phyloP scores from a whole-genome alignment of 2,888 invertebrate genomes.

The Gortyna flavago region DNA sequence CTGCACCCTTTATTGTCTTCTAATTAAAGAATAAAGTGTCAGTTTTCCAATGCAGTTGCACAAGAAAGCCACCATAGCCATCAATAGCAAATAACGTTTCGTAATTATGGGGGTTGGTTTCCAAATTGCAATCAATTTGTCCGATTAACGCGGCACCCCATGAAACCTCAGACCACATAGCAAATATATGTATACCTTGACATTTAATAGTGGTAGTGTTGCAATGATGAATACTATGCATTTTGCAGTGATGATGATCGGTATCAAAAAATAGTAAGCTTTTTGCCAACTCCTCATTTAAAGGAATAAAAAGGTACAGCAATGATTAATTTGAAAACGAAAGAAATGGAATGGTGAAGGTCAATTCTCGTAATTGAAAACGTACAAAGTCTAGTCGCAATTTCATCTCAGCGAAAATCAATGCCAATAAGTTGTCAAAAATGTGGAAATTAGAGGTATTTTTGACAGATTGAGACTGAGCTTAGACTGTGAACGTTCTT shows the following conservation, averaged over 20 bases:
- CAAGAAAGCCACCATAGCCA: conserved; percentile 43
- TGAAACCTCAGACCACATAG: conserved; percentile 59
- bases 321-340: neutral
- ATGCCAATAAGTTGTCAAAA: too few species aligned
- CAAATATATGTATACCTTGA: conserved; percentile 32
- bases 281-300: neutral
- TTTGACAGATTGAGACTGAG: too few species aligned
- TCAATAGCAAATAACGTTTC: conserved; percentile 58
- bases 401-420: neutral
- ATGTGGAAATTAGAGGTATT: too few species aligned
- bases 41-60: conserved; percentile 2
- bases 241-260: neutral
- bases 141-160: conserved; percentile 57
- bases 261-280: too few species aligned
- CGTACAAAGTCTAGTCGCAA: neutral
- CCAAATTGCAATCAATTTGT: conserved; percentile 64
- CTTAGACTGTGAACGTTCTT: too few species aligned
- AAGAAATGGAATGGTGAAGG: neutral
- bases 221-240: neutral
- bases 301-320: neutral
- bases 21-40: conserved; percentile 6
- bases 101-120: conserved; percentile 58
- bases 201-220: conserved; percentile 24
- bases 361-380: neutral
- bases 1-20: neutral